Percentiles rank a stretch among this genome's conserved stretches.
These are phyloP conservation scores for Phoenicopterus ruber DNA, from an alignment of 2,113 vertebrate genomes.

Conservation along the genomic window DNA sequence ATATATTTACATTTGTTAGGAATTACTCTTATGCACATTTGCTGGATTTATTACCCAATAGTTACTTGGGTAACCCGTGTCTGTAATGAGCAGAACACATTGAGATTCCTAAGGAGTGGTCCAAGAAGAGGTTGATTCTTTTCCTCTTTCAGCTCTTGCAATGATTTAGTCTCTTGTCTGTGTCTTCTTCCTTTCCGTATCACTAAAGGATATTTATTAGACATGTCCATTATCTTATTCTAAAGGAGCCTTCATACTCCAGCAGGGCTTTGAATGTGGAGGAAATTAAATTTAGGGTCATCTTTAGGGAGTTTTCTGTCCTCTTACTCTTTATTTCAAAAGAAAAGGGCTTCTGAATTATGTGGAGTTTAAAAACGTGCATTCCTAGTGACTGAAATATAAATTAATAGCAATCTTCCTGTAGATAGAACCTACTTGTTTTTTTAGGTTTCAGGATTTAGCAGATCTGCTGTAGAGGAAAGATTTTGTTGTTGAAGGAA, in stretches of 20 bases:
- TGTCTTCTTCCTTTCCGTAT: slow-evolving; percentile 10
- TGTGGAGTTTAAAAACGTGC: background rate
- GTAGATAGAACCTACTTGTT: background rate
- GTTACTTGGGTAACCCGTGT: background rate
- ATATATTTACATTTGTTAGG: slow-evolving; percentile 5
- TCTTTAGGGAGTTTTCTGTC: slow-evolving; percentile 2
- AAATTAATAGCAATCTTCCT: background rate
- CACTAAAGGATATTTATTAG: slow-evolving; percentile 31
- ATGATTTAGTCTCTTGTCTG: slow-evolving; percentile 19
- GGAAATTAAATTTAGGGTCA: slow-evolving; percentile 47
- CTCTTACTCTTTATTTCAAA: background rate
- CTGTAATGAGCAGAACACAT: background rate
- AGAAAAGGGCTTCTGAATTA: slow-evolving; percentile 14
- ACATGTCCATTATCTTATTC: background rate
- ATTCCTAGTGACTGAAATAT: background rate
- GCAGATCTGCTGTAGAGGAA: background rate
- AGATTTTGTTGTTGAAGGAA: background rate
- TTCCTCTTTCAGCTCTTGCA: background rate
- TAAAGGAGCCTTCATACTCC: background rate
- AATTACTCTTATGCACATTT: background rate
- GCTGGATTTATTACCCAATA: slow-evolving; percentile 8
- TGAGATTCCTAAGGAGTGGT: slow-evolving; percentile 13
- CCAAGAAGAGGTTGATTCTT: background rate
- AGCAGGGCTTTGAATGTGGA: background rate
- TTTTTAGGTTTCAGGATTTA: background rate